phyloP scores from a whole-genome alignment of 2,797 vertebrate genomes.

The Cyclopterus lumpus region DNA sequence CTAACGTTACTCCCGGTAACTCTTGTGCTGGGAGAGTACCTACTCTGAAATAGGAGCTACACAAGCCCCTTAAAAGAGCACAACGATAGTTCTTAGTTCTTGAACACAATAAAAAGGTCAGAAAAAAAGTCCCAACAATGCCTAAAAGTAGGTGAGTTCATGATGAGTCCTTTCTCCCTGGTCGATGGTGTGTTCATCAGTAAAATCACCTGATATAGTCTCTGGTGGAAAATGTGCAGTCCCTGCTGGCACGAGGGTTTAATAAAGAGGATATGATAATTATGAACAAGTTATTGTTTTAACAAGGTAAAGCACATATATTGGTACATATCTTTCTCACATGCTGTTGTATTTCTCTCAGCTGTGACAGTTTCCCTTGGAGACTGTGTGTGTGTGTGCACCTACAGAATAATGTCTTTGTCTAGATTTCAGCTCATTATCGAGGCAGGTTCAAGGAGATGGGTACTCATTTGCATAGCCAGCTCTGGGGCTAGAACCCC shows the following conservation, averaged over 20 bases:
- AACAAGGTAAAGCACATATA: slow-evolving; percentile 24
- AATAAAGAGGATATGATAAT: slow-evolving; percentile 6
- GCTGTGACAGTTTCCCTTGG: slow-evolving; percentile 52
- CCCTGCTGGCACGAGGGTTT: neutral
- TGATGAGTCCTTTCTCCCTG: slow-evolving; percentile 9
- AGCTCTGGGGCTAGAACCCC: slow-evolving; percentile 57
- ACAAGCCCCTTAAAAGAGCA: neutral
- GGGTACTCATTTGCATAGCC: slow-evolving; percentile 79
- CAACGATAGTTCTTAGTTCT: neutral
- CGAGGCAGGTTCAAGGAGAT: slow-evolving; percentile 75
- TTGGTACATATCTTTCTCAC: slow-evolving; percentile 32
- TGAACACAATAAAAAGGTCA: neutral
- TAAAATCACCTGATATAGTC: slow-evolving; percentile 19
- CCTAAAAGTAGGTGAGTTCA: neutral
- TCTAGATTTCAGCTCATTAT: slow-evolving; percentile 77
- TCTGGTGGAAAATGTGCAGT: slow-evolving; percentile 5
- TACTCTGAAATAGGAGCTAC: neutral
- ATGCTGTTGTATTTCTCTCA: slow-evolving; percentile 25
- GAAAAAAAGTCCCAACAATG: neutral
- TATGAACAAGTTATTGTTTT: slow-evolving; percentile 38
- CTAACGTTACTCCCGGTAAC: neutral
- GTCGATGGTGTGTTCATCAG: slow-evolving; percentile 35
- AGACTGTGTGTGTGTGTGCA: slow-evolving; percentile 28
- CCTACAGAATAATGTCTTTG: slow-evolving; percentile 60
- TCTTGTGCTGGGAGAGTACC: neutral